Base-by-base conservation (phyloP, 2,113 vertebrate genomes). In the Xenopus borealis region DNA sequence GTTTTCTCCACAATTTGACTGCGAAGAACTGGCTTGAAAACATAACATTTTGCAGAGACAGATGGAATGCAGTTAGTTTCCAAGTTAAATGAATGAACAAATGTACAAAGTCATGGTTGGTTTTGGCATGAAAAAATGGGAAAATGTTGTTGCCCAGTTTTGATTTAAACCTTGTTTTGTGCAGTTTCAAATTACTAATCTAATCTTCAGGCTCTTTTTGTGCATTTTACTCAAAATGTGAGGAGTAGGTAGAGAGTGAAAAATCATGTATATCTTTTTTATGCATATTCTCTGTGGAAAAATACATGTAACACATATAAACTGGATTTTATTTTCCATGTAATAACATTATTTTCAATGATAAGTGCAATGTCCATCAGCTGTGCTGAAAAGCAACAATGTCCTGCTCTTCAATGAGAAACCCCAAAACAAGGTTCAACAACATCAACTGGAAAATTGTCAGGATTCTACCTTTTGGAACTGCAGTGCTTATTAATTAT, bases 61-160 rank as follows among this genome's bases (percentile, higher is more conserved):
- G 84, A 86, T 88, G 84, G 82, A 84, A 80, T 81, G 72, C 75
- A 83, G 80, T 82, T 83, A 79, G 85, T 82, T 86, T 79, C 85
- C 81, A 80, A 85, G 79, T 71, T 79, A 78, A 85, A 83, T 83
- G 78, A 82, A 78, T 76, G 73, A 71, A 73, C 80, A 83, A 81
- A 80, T 82, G 74, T 58, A 70, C 74, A 77, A 70, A 70, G 58
- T 82, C 81, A 79, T 71, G 81, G 81, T 80, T 75, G 83, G 83
- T 83, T 78, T 72, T 83, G 85, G 80, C 84, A 81, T 76, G 69
- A 67, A 72, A 77, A 55, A 50, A 45, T 64, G 40, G 72, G 64
- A 72, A 62, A 75, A 68, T 79, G 65, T 80, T 76, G 75, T 66
- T 78, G 78, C 73, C 65, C 3, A 69, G 75, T 58, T 83, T 82